A percentile compares a stretch with the other conserved stretches of the same genome.
phyloP scores from a whole-genome alignment of 2,888 invertebrate species.

The Cerceris ruficornis region DNA sequence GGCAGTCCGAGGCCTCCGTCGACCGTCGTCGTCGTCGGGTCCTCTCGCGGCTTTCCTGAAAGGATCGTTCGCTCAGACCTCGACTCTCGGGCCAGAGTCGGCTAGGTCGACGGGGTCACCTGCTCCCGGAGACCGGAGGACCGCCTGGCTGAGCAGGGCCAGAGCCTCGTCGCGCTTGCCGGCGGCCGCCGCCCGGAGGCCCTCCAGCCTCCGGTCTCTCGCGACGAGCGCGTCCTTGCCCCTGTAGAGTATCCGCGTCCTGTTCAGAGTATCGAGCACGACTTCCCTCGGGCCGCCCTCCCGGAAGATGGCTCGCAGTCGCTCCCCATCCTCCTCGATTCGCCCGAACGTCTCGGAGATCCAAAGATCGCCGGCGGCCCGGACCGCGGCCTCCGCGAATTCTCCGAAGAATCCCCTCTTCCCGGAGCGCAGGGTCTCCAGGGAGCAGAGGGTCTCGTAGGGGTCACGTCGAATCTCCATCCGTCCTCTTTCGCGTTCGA shows the following conservation, averaged over 20 bases:
- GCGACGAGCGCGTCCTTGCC: constrained; percentile 86
- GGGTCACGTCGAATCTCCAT: constrained; percentile 69
- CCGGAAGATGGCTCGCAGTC: constrained; percentile 84
- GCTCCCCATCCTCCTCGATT: constrained; percentile 84
- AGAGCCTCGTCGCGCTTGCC: constrained; percentile 85
- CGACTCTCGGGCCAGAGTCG: neutral
- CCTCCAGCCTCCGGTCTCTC: constrained; percentile 85
- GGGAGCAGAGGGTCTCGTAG: constrained; percentile 88
- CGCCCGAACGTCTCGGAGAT: constrained; percentile 84
- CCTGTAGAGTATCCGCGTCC: constrained; percentile 87
- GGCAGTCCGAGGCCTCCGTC: constrained; percentile 87
- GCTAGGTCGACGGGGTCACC: constrained; percentile 80
- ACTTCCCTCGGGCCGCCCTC: constrained; percentile 82
- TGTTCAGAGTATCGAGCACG: constrained; percentile 84
- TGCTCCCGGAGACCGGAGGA: constrained; percentile 87
- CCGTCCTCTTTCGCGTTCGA: neutral
- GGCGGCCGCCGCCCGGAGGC: constrained; percentile 84
- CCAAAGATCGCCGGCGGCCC: constrained; percentile 84
- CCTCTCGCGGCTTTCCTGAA: constrained; percentile 61
- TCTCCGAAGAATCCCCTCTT: constrained; percentile 89
- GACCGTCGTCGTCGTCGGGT: constrained; percentile 73
- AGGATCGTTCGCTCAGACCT: neutral
- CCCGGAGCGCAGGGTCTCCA: constrained; percentile 89
- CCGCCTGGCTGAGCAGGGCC: constrained; percentile 87
- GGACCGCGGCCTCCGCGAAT: constrained; percentile 85